Evolutionary conservation across 1,140 invertebrate genomes (phyloP).

Genomic region (Lepidurus arcticus): DNA sequence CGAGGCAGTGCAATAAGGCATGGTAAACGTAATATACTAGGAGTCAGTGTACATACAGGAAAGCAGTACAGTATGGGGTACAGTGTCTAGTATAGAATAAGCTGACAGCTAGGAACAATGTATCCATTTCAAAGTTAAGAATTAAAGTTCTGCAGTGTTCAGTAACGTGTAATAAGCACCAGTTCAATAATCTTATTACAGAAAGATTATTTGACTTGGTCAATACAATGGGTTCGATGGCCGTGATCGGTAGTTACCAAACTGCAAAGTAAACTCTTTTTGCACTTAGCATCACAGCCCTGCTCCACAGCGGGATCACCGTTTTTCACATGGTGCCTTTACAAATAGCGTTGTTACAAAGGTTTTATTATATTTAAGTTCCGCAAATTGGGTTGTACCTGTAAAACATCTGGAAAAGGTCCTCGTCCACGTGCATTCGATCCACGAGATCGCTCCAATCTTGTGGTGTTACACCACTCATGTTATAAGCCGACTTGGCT

Average conservation of each 20-base stretch:
- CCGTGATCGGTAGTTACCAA: slow-evolving; percentile 49
- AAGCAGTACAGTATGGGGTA: too few relatives aligned
- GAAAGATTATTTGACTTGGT: too few relatives aligned
- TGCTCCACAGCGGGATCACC: slow-evolving; percentile 41
- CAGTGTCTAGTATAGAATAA: too few relatives aligned
- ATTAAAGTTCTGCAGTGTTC: too few relatives aligned
- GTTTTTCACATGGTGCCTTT: slow-evolving; percentile 39
- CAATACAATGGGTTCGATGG: slow-evolving; percentile 25
- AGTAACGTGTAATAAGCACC: too few relatives aligned
- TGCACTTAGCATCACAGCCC: slow-evolving; percentile 53
- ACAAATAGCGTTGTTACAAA: not conserved
- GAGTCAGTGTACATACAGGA: too few relatives aligned
- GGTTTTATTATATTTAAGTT: slow-evolving; percentile 35
- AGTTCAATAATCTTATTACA: too few relatives aligned
- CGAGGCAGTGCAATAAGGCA: too few relatives aligned
- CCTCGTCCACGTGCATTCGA: slow-evolving; percentile 41
- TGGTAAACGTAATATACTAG: too few relatives aligned
- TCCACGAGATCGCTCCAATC: slow-evolving; percentile 43
- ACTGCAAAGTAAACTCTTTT: slow-evolving; percentile 52
- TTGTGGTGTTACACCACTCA: slow-evolving; percentile 45
- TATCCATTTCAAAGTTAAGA: too few relatives aligned
- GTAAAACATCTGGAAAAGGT: slow-evolving; percentile 43
- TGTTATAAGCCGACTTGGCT: slow-evolving; percentile 56
- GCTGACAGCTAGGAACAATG: too few relatives aligned
- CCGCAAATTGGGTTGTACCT: slow-evolving; percentile 39